Percentiles rank a stretch among this genome's conserved stretches.
phyloP scores from a whole-genome alignment of 2,113 vertebrate species.

The Chionis minor region DNA sequence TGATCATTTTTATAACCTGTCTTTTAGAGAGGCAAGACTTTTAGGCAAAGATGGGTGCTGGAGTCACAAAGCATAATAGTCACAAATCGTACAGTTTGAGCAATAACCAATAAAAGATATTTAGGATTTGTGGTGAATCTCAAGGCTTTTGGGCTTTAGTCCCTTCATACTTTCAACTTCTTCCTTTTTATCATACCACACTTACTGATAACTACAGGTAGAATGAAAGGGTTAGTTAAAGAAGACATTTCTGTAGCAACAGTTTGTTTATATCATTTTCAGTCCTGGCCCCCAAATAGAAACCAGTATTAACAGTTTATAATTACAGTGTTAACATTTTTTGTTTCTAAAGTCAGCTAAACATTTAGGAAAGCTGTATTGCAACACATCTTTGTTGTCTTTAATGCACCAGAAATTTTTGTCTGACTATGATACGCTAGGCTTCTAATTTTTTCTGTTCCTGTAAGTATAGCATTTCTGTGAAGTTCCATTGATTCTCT shows the following conservation, averaged over 20 bases:
- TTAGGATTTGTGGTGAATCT: background rate
- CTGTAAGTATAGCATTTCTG: background rate
- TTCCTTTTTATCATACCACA: background rate
- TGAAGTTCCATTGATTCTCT: background rate
- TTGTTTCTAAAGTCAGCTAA: slow-evolving; percentile 74
- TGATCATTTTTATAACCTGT: background rate
- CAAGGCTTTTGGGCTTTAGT: background rate
- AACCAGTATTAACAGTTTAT: slow-evolving; percentile 74
- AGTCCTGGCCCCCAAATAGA: slow-evolving; percentile 64
- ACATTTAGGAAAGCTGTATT: slow-evolving; percentile 70
- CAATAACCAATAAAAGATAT: background rate
- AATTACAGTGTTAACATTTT: slow-evolving; percentile 77
- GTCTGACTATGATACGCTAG: background rate
- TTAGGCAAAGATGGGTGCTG: background rate
- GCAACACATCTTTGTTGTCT: slow-evolving; percentile 65
- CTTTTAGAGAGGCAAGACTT: background rate
- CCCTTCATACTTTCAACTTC: background rate
- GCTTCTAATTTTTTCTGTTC: slow-evolving; percentile 25
- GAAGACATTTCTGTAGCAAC: slow-evolving; percentile 59
- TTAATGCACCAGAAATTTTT: slow-evolving; percentile 47
- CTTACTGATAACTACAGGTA: slow-evolving; percentile 44
- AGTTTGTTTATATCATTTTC: slow-evolving; percentile 79
- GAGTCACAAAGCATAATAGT: background rate
- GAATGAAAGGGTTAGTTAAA: slow-evolving; percentile 59
- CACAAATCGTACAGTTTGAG: background rate